A percentile compares a stretch with the other conserved stretches of the same genome.
These are phyloP conservation scores for Narcine bancroftii DNA, from an alignment of 2,113 vertebrate genomes.

Conservation along the genomic window DNA sequence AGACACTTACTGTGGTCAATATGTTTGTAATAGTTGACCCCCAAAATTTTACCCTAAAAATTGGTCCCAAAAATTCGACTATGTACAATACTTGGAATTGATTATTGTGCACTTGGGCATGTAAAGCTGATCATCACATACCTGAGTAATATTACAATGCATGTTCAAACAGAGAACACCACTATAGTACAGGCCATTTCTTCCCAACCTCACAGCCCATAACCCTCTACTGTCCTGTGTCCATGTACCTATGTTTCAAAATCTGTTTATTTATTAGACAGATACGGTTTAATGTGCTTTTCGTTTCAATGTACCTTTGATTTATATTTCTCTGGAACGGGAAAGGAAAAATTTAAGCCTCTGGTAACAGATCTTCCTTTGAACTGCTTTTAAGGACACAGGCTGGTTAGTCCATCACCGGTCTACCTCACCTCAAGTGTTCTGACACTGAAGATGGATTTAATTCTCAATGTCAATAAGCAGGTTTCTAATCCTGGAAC, in stretches of 20 bases:
- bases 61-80: no score
- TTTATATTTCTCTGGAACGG: neutral
- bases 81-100: no score
- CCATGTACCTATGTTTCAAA: no score
- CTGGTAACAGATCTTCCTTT: neutral
- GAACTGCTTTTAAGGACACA: neutral
- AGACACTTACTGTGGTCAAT: no score
- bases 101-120: no score
- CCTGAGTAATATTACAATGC: neutral
- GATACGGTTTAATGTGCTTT: neutral
- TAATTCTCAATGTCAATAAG: neutral
- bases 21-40: no score
- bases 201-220: no score
- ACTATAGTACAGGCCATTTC: no score
- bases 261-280: neutral
- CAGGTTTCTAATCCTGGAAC: neutral
- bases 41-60: no score
- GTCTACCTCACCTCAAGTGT: neutral
- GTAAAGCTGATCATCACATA: neutral
- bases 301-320: neutral
- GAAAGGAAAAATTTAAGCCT: neutral
- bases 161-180: no score
- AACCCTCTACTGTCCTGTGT: no score
- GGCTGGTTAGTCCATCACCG: neutral
- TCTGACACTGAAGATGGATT: neutral